Evolutionary conservation across 2,113 vertebrate species (phyloP).

Genomic region (Recurvirostra avosetta): DNA sequence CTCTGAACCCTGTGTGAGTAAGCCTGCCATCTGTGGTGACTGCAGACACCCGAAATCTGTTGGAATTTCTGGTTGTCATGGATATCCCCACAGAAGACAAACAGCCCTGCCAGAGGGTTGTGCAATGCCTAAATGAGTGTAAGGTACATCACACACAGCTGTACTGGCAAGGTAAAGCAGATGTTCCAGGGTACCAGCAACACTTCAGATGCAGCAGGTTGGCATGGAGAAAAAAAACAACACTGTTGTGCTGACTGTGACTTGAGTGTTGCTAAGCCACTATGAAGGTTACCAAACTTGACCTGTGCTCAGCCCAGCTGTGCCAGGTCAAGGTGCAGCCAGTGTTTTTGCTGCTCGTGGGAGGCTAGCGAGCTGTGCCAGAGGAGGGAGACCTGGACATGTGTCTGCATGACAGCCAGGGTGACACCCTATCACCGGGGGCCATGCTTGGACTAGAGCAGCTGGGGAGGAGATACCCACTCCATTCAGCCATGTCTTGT

Average conservation of each 20-base stretch:
- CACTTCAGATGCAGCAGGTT: not conserved
- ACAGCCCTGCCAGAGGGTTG: not conserved
- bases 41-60: not conserved
- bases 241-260: rapidly evolving
- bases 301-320: not conserved
- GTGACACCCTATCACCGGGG: not conserved
- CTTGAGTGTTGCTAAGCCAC: not conserved
- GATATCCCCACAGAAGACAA: not conserved
- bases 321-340: not conserved
- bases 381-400: not conserved
- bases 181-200: not conserved
- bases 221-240: not conserved
- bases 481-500: not conserved
- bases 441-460: rapidly evolving
- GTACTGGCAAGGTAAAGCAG: not conserved
- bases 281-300: not conserved
- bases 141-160: not conserved
- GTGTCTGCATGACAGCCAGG: not conserved
- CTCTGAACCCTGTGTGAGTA: not conserved
- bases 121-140: not conserved
- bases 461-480: not conserved
- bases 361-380: not conserved
- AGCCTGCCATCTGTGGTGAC: not conserved
- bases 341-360: rapidly evolving
- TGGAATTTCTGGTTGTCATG: not conserved